These are phyloP conservation scores for Edolisoma coerulescens DNA, from an alignment of 2,113 vertebrate species.

Conservation along the genomic window DNA sequence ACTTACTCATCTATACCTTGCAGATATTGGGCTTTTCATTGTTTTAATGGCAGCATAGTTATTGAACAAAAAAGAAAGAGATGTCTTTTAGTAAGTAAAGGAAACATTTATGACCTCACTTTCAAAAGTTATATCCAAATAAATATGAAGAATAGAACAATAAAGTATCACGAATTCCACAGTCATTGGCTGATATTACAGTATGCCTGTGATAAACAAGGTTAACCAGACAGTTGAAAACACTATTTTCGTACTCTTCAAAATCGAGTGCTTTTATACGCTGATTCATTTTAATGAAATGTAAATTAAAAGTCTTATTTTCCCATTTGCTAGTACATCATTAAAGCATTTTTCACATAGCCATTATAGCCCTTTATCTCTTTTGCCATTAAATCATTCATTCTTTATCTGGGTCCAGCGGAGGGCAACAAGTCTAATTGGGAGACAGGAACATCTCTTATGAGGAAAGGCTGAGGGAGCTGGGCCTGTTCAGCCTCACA, in stretches of 20 bases:
- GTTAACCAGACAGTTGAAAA: background rate
- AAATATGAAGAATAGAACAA: conserved; percentile 45
- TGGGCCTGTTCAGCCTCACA: accelerated
- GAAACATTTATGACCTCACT: conserved; percentile 45
- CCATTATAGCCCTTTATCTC: background rate
- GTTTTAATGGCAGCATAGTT: conserved; percentile 7
- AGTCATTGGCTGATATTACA: conserved; percentile 20
- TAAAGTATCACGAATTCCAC: conserved; percentile 13
- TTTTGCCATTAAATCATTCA: background rate
- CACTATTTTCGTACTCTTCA: background rate
- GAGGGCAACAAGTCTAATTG: background rate
- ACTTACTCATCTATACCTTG: background rate
- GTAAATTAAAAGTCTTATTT: conserved; percentile 1
- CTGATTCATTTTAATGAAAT: conserved; percentile 21
- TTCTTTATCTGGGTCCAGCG: background rate
- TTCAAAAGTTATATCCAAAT: conserved; percentile 49
- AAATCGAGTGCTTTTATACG: background rate
- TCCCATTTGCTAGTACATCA: background rate
- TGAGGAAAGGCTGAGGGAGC: background rate
- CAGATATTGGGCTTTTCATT: conserved; percentile 3
- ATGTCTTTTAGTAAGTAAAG: conserved; percentile 6
- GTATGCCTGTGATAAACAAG: conserved; percentile 15
- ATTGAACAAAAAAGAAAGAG: conserved; percentile 20
- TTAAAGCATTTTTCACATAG: background rate
- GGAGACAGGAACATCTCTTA: background rate